Conservation (phyloP, 2,888 invertebrate species). For the Mythimna pallens region DNA sequence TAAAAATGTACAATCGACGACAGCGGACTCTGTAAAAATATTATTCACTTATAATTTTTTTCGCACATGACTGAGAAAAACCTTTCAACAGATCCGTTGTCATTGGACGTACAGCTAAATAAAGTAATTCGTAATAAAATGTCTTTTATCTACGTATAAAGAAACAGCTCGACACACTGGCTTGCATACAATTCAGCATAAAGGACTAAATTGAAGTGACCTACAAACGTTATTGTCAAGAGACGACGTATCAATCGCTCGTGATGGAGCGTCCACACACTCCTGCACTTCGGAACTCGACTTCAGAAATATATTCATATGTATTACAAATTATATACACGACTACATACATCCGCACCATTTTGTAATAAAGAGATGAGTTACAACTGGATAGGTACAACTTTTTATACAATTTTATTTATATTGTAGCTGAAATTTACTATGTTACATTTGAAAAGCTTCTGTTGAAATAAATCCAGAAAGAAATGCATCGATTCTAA, state of each 20-base stretch:
- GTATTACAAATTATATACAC: slow-evolving; percentile 62
- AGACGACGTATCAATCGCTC: slow-evolving; percentile 52
- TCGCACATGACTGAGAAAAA: slow-evolving; percentile 14
- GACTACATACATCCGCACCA: slow-evolving; percentile 53
- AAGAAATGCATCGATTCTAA: slow-evolving; percentile 39
- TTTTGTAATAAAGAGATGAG: slow-evolving; percentile 25
- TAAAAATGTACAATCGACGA: slow-evolving; percentile 48
- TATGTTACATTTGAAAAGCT: slow-evolving; percentile 6
- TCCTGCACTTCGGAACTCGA: slow-evolving; percentile 47
- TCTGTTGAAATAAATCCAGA: slow-evolving; percentile 14
- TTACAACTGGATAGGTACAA: slow-evolving; percentile 37
- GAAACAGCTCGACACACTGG: slow-evolving; percentile 52
- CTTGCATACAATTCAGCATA: slow-evolving; percentile 54
- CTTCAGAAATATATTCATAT: slow-evolving; percentile 45
- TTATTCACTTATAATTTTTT: neutral
- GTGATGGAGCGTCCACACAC: slow-evolving; percentile 32
- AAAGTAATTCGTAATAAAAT: slow-evolving; percentile 61
- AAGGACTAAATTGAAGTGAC: slow-evolving; percentile 60
- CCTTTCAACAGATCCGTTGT: slow-evolving; percentile 22
- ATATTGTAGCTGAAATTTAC: slow-evolving; percentile 10
- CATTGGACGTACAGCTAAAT: slow-evolving; percentile 36
- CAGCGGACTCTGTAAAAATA: slow-evolving; percentile 31
- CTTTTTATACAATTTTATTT: slow-evolving; percentile 34
- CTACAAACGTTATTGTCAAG: slow-evolving; percentile 66
- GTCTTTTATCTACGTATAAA: slow-evolving; percentile 63